Evolutionary conservation across 2,888 invertebrate species (phyloP).

Genomic region (Odontocolon sp.): DNA sequence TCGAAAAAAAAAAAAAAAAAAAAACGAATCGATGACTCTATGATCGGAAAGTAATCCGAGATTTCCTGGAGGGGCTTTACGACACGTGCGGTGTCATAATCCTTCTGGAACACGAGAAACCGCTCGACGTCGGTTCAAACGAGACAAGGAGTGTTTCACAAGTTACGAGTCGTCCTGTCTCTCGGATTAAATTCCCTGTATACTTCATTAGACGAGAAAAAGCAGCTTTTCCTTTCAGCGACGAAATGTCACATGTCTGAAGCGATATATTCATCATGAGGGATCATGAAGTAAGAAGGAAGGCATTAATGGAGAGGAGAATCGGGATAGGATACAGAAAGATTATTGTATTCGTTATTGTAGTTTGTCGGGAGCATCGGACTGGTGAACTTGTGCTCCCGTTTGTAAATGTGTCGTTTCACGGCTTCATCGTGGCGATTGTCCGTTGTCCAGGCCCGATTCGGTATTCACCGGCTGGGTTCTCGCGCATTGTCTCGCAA

Average conservation of each 20-base stretch:
- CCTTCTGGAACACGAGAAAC: constrained; percentile 44
- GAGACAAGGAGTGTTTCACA: constrained; percentile 13
- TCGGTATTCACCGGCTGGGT: constrained; percentile 59
- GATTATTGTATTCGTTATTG: constrained; percentile 4
- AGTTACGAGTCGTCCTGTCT: constrained; percentile 47
- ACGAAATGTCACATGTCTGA: constrained; percentile 18
- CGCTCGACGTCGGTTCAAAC: constrained; percentile 10
- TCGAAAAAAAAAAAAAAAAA: constrained; percentile 7
- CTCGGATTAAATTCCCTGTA: constrained; percentile 44
- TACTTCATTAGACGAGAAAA: constrained; percentile 48
- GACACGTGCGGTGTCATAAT: constrained; percentile 59
- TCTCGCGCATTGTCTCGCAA: constrained; percentile 73
- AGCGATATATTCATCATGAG: constrained; percentile 33
- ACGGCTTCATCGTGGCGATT: constrained; percentile 65
- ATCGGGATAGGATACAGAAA: background rate
- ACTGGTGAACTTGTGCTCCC: constrained; percentile 63
- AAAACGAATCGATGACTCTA: constrained; percentile 8
- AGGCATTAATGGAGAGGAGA: background rate
- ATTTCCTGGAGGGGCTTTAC: constrained; percentile 46
- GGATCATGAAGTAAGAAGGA: background rate
- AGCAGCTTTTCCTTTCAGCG: constrained; percentile 43
- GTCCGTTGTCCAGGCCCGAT: constrained; percentile 56
- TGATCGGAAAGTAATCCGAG: constrained; percentile 54
- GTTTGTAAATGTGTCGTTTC: constrained; percentile 65
- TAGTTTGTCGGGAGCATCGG: constrained; percentile 44